Evolutionary conservation across 2,797 vertebrate genomes (phyloP), one percentile per base, ranked within the genome.

Genomic region (Rhodeus uyekii): DNA sequence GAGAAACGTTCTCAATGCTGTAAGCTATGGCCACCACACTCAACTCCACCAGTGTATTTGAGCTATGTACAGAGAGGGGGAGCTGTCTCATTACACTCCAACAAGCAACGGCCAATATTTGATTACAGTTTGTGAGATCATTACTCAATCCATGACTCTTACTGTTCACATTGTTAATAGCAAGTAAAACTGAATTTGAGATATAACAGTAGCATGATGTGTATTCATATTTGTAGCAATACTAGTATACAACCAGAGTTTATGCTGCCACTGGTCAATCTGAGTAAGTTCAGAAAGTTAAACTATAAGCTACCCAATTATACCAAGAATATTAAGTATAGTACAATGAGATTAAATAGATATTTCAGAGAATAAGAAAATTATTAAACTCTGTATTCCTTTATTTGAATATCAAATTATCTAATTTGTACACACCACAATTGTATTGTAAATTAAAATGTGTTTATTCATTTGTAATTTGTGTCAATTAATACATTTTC

Each of bases 31-130:
- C 83, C 80, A 58, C 44, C 42, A 48, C 12, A 27, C 75, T 82
- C 27, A 84, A 46, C 86, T 85, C 89, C 87, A 87, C 84, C 88
- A 85, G 87, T 83, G 81, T 75, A 90, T 88, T 89, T 92, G 88
- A 84, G 88, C 60, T 80, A 79, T 83, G 87, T 73, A 90, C 60
- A 74, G 39, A 68, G 81, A 89, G 85, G 87, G 73, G 88, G 84
- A 77, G 78, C 69, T 85, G 81, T 83, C 89, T 88, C 83, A 87
- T 88, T 67, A 76, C 36, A 77, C 85, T 88, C 80, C 63, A 44
- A 82, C 89, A 81, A 63, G n/a, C 55, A 58, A 82, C 76, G 65
- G 27, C 50, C 63, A 19, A n/a, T 27, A 64, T 34, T 68, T 48
- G 1, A 79, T 84, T 74, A 63, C 55, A 74, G 78, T 78, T 79